Evolutionary conservation across 2,113 vertebrate species (phyloP), one percentile per base, ranked within the genome.

Genomic region (Heliornis fulica): DNA sequence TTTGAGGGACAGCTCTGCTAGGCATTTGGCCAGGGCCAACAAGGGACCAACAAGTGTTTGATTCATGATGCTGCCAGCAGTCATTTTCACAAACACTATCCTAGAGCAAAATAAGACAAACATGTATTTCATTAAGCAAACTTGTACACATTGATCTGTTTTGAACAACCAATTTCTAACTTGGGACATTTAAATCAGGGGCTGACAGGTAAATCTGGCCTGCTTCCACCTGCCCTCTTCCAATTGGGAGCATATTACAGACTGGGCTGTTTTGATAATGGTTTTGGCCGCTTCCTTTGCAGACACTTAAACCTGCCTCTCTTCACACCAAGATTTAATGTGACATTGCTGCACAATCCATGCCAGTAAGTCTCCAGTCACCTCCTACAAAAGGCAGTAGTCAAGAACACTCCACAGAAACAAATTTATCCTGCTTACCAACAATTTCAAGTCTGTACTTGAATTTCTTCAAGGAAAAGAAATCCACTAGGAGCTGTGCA

Each of bases 371-470:
- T 76, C 36, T 84, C 7, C 2, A 4, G 19, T 13, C 3, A 11
- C 9, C 36, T 65, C 50, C 53, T 23, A 28, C 15, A 68, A 71
- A 87, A 95, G 7, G 13, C n/a, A 57, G 23, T 5, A 46, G 48
- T 29, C 34, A 79, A 83, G 45, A 94, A 83, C 2, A 5, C 45
- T 85, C 40, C 48, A 65, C 66, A 86, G 59, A 25, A 77, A 83
- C 63, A 74, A 21, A 92, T 32, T 5, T 28, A 23, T 19, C n/a
- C 51, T 50, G 36, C 75, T 96, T 59, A 81, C 54, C 82, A 74
- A 92, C 76, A 83, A 53, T 88, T 87, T 88, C 91, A 95, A 92
- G 94, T 26, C 83, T 56, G 26, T 20, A 63, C 95, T 89, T 93
- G 95, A 92, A 93, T 77, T 74, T 90, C 83, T 71, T 26, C 18